Evolutionary conservation across 2,113 vertebrate species (phyloP).

Genomic region (Gyps fulvus): DNA sequence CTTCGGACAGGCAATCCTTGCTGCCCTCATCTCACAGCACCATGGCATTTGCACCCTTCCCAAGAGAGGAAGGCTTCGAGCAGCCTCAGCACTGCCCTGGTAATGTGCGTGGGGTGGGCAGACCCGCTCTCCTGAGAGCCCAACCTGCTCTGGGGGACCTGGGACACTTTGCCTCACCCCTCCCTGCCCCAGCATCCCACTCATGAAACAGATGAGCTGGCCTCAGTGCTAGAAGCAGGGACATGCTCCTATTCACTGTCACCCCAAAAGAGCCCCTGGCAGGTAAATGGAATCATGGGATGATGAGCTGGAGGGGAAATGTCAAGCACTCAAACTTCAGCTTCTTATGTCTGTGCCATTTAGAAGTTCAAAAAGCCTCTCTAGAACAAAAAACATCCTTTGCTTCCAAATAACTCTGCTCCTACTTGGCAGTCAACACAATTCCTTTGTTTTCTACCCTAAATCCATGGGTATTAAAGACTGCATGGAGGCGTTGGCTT

Average conservation of each 20-base stretch:
- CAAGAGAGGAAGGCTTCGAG: neutral
- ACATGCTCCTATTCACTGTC: neutral
- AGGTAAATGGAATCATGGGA: neutral
- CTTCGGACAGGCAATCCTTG: neutral
- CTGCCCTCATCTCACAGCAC: neutral
- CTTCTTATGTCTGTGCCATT: neutral
- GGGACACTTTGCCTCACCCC: neutral
- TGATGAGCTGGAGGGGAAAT: neutral
- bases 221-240: neutral
- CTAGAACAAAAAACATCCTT: neutral
- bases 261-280: neutral
- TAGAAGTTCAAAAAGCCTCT: neutral
- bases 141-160: too few species aligned
- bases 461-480: neutral
- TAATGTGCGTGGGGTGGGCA: neutral
- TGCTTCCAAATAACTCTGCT: neutral
- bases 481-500: neutral
- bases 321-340: neutral
- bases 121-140: neutral
- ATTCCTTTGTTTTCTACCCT: neutral
- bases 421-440: neutral
- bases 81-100: neutral
- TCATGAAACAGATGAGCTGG: neutral
- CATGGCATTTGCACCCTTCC: fast-evolving
- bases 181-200: neutral